phyloP scores from a whole-genome alignment of 35 echinoderm and acorn worm species.

The Chiridota heheva region DNA sequence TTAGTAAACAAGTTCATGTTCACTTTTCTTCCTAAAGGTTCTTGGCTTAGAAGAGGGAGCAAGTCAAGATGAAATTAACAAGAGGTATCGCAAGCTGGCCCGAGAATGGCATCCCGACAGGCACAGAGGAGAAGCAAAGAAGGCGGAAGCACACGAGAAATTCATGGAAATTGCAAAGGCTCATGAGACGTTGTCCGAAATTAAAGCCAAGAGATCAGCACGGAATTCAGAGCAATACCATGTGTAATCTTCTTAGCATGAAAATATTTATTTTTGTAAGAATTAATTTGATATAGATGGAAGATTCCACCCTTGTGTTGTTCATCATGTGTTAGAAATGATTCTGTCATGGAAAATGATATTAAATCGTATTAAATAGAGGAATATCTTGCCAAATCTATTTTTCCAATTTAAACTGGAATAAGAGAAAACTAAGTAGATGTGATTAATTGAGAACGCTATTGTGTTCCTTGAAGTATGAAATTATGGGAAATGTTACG shows the following conservation, averaged over 20 bases:
- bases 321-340: no score
- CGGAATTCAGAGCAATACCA: constrained; percentile 21
- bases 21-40: constrained; percentile 54
- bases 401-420: no score
- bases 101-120: constrained; percentile 83
- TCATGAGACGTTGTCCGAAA: constrained; percentile 77
- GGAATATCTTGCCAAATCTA: no score
- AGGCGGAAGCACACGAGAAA: constrained; percentile 65
- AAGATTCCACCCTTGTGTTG: no score
- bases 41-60: constrained; percentile 65
- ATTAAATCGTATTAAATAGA: no score
- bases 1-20: background rate
- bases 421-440: no score
- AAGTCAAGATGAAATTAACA: constrained; percentile 69
- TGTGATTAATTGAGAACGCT: no score
- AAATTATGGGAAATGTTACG: no score
- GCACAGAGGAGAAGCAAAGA: constrained; percentile 35
- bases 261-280: background rate
- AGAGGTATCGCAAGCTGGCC: constrained; percentile 66
- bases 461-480: no score
- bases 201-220: constrained; percentile 49
- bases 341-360: no score
- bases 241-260: background rate
- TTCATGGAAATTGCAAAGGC: constrained; percentile 89
- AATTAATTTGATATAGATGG: no score